Base-by-base conservation (phyloP, 2,113 vertebrate species). In the Paradisaea rubra region DNA sequence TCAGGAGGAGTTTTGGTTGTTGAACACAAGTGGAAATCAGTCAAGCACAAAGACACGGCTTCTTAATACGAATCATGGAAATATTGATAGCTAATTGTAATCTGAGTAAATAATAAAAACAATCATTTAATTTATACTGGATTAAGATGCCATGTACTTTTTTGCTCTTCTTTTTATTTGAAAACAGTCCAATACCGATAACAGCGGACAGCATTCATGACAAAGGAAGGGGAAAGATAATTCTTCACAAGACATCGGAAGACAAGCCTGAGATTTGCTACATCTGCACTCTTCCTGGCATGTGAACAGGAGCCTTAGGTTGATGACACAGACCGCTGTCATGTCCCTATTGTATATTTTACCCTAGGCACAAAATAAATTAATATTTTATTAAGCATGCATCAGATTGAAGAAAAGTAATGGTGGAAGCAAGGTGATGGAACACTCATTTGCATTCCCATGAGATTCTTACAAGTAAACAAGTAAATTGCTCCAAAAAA, bases 391-490 rank as follows among this genome's bases (percentile, higher is more conserved):
- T 86, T 44, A 91, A 72, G 21, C 2, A 18, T 42, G 76, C 19
- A 24, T 90, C 24, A 52, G 66, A 35, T 20, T 50, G 69, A 86
- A 81, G 53, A 90, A 96, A 71, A 86, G 25, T 57, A 35, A 69
- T 60, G 71, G 42, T 88, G 31, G 35, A 88, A 41, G 45, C 21
- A 68, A 77, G 84, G 68, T 86, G 82, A 77, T 73, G 42, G n/a
- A 74, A 68, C 19, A 77, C 41, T 68, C 7, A 39, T 66, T 85
- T 77, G 31, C 73, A 72, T 93, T 92, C 80, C 60, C 80, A 42
- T 59, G 80, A 92, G 81, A 91, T 79, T 89, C 86, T 94, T 60
- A 85, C 49, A 88, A 66, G 85, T 93, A 97, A 95, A 92, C 65
- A 95, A 89, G 57, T 86, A 65, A 30, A 57, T 65, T 91, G 13